These are phyloP conservation scores for Periophthalmodon schlosseri DNA, from an alignment of 2,113 vertebrate species.

Conservation along the genomic window DNA sequence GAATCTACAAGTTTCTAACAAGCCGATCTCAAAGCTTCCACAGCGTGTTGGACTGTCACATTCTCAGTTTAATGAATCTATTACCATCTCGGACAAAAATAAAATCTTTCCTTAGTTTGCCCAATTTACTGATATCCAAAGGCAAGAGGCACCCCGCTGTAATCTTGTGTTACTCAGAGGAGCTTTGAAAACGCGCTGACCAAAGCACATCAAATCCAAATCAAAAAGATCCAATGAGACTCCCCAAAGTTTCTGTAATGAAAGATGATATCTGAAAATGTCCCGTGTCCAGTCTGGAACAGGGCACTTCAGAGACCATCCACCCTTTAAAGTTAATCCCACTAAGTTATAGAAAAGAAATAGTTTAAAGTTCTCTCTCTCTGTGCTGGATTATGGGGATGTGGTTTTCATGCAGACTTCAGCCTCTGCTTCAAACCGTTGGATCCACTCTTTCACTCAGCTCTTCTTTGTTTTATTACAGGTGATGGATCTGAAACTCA, in stretches of 20 bases:
- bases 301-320: conserved; percentile 29
- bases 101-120: conserved; percentile 10
- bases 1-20: background rate
- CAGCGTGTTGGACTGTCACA: background rate
- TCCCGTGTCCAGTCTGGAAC: conserved; percentile 34
- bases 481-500: no score
- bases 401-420: no score
- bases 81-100: conserved; percentile 24
- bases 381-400: no score
- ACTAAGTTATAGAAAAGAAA: no score
- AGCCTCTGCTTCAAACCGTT: no score
- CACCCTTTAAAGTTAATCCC: conserved; percentile 1
- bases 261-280: conserved; percentile 55
- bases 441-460: no score
- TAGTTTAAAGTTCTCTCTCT: no score
- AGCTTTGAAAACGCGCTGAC: conserved; percentile 19
- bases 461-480: no score
- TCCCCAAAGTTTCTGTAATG: conserved; percentile 48
- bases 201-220: conserved; percentile 44
- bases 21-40: background rate
- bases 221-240: conserved; percentile 49
- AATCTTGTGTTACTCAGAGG: conserved; percentile 20
- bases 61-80: conserved; percentile 1
- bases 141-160: conserved; percentile 26
- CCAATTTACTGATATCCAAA: conserved; percentile 29